Evolutionary conservation across 2,888 invertebrate species (phyloP).

Genomic region (Trachelus iudaicus): DNA sequence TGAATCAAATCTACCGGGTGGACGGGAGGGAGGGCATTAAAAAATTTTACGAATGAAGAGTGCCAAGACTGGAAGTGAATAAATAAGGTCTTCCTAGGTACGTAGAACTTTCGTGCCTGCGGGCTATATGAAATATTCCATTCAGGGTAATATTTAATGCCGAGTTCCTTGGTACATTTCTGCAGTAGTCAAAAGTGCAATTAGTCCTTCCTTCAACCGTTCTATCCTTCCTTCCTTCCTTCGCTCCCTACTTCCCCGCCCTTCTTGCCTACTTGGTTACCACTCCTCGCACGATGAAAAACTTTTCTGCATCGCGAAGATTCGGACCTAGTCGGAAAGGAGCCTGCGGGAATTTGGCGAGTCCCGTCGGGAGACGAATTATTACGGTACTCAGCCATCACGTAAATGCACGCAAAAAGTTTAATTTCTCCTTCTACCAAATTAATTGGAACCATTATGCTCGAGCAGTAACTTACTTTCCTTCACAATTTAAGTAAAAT

Average conservation of each 20-base stretch:
- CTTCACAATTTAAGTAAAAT: conserved; percentile 22
- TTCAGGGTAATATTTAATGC: conserved; percentile 36
- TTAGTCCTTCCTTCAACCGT: conserved; percentile 27
- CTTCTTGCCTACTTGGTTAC: conserved; percentile 8
- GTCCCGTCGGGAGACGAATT: conserved; percentile 23
- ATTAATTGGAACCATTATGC: conserved; percentile 39
- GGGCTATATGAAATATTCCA: conserved; percentile 38
- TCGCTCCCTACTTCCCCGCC: background rate
- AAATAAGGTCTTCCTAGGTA: background rate
- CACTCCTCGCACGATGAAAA: conserved; percentile 16
- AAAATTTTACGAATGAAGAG: background rate
- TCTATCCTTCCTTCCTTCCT: conserved; percentile 2
- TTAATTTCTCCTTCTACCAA: conserved; percentile 44
- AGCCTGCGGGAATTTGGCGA: conserved; percentile 8
- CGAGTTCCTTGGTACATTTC: conserved; percentile 21
- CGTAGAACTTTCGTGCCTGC: conserved; percentile 5
- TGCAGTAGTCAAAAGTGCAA: conserved; percentile 37
- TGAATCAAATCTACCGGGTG: background rate
- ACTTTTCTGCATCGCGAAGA: conserved; percentile 19
- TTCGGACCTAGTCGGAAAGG: background rate
- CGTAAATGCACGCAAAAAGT: conserved; percentile 31
- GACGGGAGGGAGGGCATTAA: background rate
- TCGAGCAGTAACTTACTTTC: conserved; percentile 26
- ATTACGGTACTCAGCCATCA: conserved; percentile 28
- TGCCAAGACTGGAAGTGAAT: conserved; percentile 1